Base-by-base conservation (phyloP, 1,140 invertebrate species). In the Papilio machaon region DNA sequence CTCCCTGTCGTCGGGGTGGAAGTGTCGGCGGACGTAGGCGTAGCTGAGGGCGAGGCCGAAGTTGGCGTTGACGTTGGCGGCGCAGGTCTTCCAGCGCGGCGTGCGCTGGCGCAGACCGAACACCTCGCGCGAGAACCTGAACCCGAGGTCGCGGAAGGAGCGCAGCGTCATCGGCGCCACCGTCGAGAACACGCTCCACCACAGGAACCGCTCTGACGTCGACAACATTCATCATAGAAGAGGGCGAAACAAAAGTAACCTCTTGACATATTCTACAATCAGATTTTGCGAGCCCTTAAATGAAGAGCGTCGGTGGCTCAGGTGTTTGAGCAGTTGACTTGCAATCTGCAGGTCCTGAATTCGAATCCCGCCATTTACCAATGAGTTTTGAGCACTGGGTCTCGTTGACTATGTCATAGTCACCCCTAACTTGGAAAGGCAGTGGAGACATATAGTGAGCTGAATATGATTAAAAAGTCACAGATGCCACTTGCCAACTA, bases 31-130 rank as follows among this genome's bases (percentile, higher is more conserved):
- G 2, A 98, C 96, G 89, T 98, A 98, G n/a, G 97, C 88, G 73
- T 97, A 96, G 82, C 97, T 97, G 1, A 98, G 95, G 8, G 97
- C 97, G 91, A 97, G 96, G 10, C 97, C 97, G 89, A 98, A 97
- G 87, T 97, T 97, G 13, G 97, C 96, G 86, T 97, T 97, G 10
- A 97, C 97, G 84, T 97, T 97, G 75, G 95, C 95, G 0, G 97
- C 96, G 93, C 97, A 98, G 38, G 95, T 95, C 89, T 97, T 96
- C 97, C 97, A 98, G 77, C 97, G 90, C 10, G 96, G 95, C 0
- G 95, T 95, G 81, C 95, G 95, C 86, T 96, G 95, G 82, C 96
- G 96, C 58, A 96, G 88, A 0, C 96, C 96, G 85, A 96, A 96
- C 70, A 96, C 95, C 46, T 95, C 95, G 86, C 95, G 95, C 0